Base-by-base conservation (phyloP, 2,113 vertebrate genomes). In the Cebidichthys violaceus region DNA sequence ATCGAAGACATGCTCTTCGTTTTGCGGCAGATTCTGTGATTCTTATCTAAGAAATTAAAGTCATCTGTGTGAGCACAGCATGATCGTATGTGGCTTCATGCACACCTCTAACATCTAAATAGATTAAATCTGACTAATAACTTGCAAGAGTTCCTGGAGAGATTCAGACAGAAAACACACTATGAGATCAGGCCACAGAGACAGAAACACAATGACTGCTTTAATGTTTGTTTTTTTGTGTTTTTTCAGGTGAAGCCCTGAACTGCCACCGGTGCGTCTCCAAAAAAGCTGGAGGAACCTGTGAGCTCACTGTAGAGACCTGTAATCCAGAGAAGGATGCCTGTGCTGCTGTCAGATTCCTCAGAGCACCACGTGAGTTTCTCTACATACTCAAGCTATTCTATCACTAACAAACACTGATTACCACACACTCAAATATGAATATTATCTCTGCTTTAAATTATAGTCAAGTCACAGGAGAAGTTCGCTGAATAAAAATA, bases 261-360 rank as follows among this genome's bases (percentile, higher is more conserved):
- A 39, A 81, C 24, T 95, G 95, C 62, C 87, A 89, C 45, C 85
- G 66, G 4, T 95, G 95, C 47, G 17, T 90, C 57, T 65, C 95
- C 5, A 75, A 1, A 37, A 82, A 0, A 41, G 88, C 94, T 0
- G 94, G 93, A 54, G 90, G 11, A 14, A 0, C 6, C 14, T 95
- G 95, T 70, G 75, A 88, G 20, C 57, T 82, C 65, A 79, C 15
- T 0, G 61, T 77, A 0, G 82, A 93, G 82, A 90, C 88, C 0
- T 95, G 95, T 3, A 81, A 70, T 35, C 83, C 88, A 14, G 85
- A 2, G 69, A 94, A 94, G 89, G 67, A 93, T 0, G 91, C 52
- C 8, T 95, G 95, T 9, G 90, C 83, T 1, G 75, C 93, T 1
- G 88, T 76, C 76, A 86, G 1, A 27, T 95, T 95, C 88, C 83